Percentiles rank a stretch among this genome's conserved stretches.
Evolutionary conservation across 2,797 vertebrate genomes (phyloP).

Genomic region (Momotus momota): DNA sequence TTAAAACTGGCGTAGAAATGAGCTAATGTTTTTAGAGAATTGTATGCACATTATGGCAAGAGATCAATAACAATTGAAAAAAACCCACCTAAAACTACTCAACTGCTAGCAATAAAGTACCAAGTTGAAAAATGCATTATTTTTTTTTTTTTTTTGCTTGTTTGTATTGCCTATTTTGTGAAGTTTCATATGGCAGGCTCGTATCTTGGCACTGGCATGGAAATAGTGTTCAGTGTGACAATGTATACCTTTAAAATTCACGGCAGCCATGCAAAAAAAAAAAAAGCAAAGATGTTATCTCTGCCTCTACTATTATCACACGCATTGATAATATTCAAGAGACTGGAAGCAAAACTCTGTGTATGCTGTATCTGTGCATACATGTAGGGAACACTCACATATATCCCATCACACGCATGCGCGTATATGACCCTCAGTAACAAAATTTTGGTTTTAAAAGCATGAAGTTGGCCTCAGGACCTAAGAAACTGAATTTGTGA

Average conservation of each 20-base stretch:
- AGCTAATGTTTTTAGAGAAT: constrained; percentile 75
- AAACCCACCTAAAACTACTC: constrained; percentile 28
- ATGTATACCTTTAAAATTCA: neutral
- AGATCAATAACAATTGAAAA: constrained; percentile 61
- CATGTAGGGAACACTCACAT: neutral
- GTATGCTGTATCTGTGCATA: neutral
- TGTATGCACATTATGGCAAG: constrained; percentile 70
- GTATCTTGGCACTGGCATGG: neutral
- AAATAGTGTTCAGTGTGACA: neutral
- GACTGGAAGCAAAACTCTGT: neutral
- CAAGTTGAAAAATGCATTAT: constrained; percentile 60
- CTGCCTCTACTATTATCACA: neutral
- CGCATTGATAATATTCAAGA: neutral
- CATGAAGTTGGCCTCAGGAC: constrained; percentile 72
- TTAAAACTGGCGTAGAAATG: constrained; percentile 64
- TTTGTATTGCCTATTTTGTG: neutral
- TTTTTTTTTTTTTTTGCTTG: constrained; percentile 25
- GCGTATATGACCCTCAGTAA: constrained; percentile 56
- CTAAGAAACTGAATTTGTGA: constrained; percentile 78
- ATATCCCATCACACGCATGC: neutral
- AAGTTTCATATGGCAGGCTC: neutral
- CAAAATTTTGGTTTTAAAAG: constrained; percentile 72
- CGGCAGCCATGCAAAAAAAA: neutral
- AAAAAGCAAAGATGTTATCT: neutral
- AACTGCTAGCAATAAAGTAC: constrained; percentile 66